Evolutionary conservation across 2,888 invertebrate species (phyloP).

Genomic region (Scaptomyza parva): DNA sequence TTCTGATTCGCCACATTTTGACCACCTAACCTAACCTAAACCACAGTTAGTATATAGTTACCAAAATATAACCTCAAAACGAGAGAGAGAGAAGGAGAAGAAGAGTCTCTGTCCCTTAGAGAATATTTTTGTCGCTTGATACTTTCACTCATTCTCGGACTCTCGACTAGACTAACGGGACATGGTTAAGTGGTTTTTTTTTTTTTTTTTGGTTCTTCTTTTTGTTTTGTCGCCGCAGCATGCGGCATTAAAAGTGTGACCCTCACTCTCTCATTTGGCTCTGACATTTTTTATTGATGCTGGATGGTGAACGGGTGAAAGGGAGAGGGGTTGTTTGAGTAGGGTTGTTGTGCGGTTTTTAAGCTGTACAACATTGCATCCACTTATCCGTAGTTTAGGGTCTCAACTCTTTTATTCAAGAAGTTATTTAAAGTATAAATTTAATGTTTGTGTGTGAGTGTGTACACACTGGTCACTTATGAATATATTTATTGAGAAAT

Average conservation of each 20-base stretch:
- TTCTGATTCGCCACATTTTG: constrained; percentile 40
- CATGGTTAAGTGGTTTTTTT: constrained; percentile 7
- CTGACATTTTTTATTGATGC: constrained; percentile 33
- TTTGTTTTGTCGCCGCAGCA: constrained; percentile 7
- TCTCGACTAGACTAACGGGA: constrained; percentile 12
- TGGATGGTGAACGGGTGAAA: background rate
- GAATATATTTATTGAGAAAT: too few species aligned
- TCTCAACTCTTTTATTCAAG: background rate
- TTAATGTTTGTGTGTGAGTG: too few species aligned
- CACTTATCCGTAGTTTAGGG: too few species aligned
- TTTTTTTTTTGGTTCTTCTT: background rate
- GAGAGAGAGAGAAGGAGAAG: background rate
- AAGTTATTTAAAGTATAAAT: too few species aligned
- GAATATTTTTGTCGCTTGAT: constrained; percentile 44
- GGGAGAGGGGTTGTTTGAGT: constrained; percentile 1
- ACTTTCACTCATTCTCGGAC: constrained; percentile 54
- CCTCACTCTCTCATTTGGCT: constrained; percentile 42
- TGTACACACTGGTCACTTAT: too few species aligned
- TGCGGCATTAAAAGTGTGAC: constrained; percentile 25
- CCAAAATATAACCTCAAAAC: constrained; percentile 3
- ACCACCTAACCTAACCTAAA: constrained; percentile 25
- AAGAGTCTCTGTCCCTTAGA: constrained; percentile 43
- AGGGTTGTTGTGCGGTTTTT: background rate
- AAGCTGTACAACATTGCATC: too few species aligned
- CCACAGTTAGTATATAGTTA: constrained; percentile 13